Conservation (phyloP, 1,140 invertebrate genomes). For the Brachionus plicatilis region DNA sequence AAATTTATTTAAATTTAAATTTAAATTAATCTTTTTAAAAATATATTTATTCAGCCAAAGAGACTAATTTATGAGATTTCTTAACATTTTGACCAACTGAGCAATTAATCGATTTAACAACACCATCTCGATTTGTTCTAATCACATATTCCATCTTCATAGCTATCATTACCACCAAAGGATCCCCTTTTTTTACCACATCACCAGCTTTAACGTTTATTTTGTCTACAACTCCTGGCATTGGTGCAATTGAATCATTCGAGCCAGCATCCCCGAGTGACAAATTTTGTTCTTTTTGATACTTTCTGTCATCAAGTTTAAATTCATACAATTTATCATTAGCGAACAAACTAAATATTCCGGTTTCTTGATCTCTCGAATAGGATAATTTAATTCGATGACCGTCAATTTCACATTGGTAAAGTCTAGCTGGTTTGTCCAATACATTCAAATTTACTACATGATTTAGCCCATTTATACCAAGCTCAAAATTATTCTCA, state of each 20-base stretch:
- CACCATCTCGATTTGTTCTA: not conserved
- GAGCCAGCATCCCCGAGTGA: constrained; percentile 35
- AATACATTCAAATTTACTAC: not conserved
- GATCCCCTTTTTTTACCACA: constrained; percentile 72
- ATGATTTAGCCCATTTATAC: constrained; percentile 7
- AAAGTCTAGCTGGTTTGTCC: not conserved
- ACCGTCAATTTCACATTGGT: constrained; percentile 30
- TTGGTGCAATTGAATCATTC: constrained; percentile 72
- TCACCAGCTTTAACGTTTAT: constrained; percentile 74
- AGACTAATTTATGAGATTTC: constrained; percentile 36
- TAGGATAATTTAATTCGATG: constrained; percentile 28
- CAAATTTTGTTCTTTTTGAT: constrained; percentile 44
- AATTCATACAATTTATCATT: constrained; percentile 53
- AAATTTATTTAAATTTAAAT: not conserved
- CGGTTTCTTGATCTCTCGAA: constrained; percentile 25
- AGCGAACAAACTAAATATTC: constrained; percentile 45
- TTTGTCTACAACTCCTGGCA: constrained; percentile 90
- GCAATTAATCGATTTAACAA: constrained; percentile 25
- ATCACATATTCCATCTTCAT: constrained; percentile 90
- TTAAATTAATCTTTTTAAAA: not conserved
- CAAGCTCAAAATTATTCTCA: not conserved
- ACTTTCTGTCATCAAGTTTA: constrained; percentile 56
- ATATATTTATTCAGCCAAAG: constrained; percentile 14
- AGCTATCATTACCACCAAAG: constrained; percentile 82
- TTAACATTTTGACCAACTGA: constrained; percentile 40